Evolutionary conservation across 1,140 invertebrate genomes (phyloP), one percentile per base, ranked within the genome.

Genomic region (Mercenaria mercenaria): DNA sequence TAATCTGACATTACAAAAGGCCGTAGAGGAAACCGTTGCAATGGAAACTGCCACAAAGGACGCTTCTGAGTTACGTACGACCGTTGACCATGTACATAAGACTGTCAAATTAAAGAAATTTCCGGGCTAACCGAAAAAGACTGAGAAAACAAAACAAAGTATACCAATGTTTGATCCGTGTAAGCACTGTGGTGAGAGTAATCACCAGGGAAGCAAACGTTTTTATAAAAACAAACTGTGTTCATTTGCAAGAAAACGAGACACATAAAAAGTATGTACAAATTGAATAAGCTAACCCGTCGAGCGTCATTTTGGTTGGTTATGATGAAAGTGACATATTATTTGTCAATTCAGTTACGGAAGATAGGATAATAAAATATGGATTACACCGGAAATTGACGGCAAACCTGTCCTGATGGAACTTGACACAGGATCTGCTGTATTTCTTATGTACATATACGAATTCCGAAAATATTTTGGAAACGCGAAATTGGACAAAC

Each of bases 1-100:
- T 1, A 72, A 88, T 10, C 56, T 92, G 20, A 90, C 72, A 3
- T 83, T 81, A n/a, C 59, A 88, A 13, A 83, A 88, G n/a, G 81
- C 91, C 10, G 72, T 89, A 4, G 43, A 86, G 23, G 88, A 85
- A 34, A 88, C 91, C 8, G 61, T 87, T 18, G 84, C 88, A 34
- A 89, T 89, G 81, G 91, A 91, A 89, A 76, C 76, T 13, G 89
- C 88, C 15, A 82, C 13, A 15, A 81, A 83, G 32, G 86, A 90
- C 34, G 90, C 39, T 0, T 10, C 13, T 23, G 91, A 91, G 43
- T 37, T 90, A 69, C 86, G 50, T 15, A 20, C 41, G 2, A 15
- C 1, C 8, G 13, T 29, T 39, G 41, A 50, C 4, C n/a, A 4
- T 56, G 47, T 74, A 1, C 15, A 72, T 47, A 34, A 50, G 32